Evolutionary conservation across 2,797 vertebrate species (phyloP), one percentile per base, ranked within the genome.

Genomic region (Fratercula arctica): DNA sequence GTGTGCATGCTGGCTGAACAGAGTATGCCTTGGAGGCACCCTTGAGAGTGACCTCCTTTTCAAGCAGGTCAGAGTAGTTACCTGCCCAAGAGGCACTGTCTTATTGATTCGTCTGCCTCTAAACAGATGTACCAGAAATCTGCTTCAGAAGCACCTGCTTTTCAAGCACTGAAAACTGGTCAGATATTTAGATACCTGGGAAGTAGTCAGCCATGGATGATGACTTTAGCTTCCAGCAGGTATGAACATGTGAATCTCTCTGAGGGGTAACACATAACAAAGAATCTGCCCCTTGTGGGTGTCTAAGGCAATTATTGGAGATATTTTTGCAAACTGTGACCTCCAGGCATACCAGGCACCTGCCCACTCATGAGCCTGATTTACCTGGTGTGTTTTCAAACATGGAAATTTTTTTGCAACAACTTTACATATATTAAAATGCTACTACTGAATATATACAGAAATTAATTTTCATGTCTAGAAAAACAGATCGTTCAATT

Each of bases 41-140:
- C 82, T 96, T 96, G 96, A 81, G 43, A 87, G 80, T 96, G 97
- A 96, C 97, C 97, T 97, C 91, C 90, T 97, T 97, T 93, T 48
- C 88, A 59, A 96, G 85, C 53, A 83, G 95, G 95, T 95, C 95
- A 94, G 59, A 94, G 80, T 10, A 79, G 61, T 53, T 94, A 75
- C 90, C 50, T 97, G 93, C 94, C 97, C 91, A 24, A 72, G 67
- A 95, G 97, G 90, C 94, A 89, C 75, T 85, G 92, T 91, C 86
- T 86, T 94, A 93, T 73, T 96, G 96, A 94, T 97, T 97, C 87
- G 73, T 84, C 91, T 96, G 94, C 77, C 73, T 96, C 83, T 89
- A 90, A 96, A 96, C 93, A 97, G 85, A 94, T 91, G 93, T 41
- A 96, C 77, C 51, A 89, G 72, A 45, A 87, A 89, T 12, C 66